Evolutionary conservation across 2,113 vertebrate species (phyloP).

Genomic region (Psilopsiagon aurifrons): DNA sequence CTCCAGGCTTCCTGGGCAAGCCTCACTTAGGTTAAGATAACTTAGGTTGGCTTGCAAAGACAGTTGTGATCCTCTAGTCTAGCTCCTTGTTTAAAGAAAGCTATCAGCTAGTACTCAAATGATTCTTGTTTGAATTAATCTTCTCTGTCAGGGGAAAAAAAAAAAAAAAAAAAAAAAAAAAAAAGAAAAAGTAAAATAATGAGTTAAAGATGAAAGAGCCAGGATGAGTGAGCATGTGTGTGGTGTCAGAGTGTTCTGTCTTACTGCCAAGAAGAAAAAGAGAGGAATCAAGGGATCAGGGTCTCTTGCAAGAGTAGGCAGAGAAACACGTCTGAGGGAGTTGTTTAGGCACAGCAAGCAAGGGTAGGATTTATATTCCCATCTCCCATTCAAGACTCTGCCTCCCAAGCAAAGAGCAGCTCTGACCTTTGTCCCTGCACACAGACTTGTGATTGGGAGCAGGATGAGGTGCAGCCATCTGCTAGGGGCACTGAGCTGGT

Average conservation of each 20-base stretch:
- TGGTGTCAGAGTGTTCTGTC: background rate
- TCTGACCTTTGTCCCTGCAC: background rate
- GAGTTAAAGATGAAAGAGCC: conserved; percentile 50
- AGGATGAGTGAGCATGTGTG: background rate
- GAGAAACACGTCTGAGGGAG: background rate
- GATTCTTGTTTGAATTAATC: conserved; percentile 46
- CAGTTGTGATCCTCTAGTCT: background rate
- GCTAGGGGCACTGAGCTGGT: background rate
- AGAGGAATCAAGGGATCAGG: background rate
- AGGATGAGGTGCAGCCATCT: background rate
- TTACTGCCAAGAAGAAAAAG: background rate
- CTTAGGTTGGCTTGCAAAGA: background rate
- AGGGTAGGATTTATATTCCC: background rate
- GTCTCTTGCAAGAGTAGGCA: background rate
- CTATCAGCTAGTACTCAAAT: background rate
- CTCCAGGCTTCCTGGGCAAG: background rate
- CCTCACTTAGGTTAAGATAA: background rate
- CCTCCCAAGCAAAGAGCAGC: background rate
- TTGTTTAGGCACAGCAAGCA: background rate
- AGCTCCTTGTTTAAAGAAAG: background rate
- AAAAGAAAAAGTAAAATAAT: background rate
- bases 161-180: background rate
- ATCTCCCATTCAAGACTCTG: background rate
- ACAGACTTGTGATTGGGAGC: background rate
- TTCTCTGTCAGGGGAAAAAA: background rate